These are phyloP conservation scores for Stenopsyche tienmushanensis DNA, from an alignment of 1,140 invertebrate genomes.

Conservation along the genomic window DNA sequence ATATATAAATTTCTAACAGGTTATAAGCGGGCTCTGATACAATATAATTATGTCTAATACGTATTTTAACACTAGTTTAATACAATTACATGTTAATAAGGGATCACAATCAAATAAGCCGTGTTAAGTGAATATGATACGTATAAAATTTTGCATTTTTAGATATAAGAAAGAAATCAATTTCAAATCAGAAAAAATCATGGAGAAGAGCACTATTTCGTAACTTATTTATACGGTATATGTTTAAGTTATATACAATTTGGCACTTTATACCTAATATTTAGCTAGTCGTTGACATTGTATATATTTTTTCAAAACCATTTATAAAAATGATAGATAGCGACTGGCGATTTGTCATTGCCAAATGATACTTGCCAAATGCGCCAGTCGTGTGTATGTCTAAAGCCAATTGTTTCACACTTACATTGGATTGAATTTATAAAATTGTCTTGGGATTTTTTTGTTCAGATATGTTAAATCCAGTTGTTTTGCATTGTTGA, in stretches of 20 bases:
- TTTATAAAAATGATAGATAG: too few relatives aligned
- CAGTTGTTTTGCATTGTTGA: too few relatives aligned
- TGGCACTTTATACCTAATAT: slow-evolving; percentile 27
- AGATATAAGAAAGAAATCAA: background rate
- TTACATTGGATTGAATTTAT: too few relatives aligned
- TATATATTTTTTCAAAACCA: background rate
- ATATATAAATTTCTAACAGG: slow-evolving; percentile 29
- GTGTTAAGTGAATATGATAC: slow-evolving; percentile 17
- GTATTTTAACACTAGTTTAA: slow-evolving; percentile 24
- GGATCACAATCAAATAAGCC: slow-evolving; percentile 28
- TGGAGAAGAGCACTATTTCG: too few relatives aligned
- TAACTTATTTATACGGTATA: slow-evolving; percentile 1
- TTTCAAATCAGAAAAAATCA: too few relatives aligned
- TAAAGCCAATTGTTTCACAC: too few relatives aligned
- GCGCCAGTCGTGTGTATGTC: too few relatives aligned
- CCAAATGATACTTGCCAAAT: too few relatives aligned
- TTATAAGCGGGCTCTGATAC: slow-evolving; percentile 27
- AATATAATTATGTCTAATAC: slow-evolving; percentile 27
- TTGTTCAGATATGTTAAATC: too few relatives aligned
- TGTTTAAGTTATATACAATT: slow-evolving; percentile 22
- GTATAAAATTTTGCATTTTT: slow-evolving; percentile 15
- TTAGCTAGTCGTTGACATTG: slow-evolving; percentile 26
- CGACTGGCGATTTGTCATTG: too few relatives aligned
- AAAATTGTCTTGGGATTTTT: too few relatives aligned
- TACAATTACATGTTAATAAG: slow-evolving; percentile 9